Evolutionary conservation across 2,113 vertebrate genomes (phyloP).

Genomic region (Blennius ocellaris): DNA sequence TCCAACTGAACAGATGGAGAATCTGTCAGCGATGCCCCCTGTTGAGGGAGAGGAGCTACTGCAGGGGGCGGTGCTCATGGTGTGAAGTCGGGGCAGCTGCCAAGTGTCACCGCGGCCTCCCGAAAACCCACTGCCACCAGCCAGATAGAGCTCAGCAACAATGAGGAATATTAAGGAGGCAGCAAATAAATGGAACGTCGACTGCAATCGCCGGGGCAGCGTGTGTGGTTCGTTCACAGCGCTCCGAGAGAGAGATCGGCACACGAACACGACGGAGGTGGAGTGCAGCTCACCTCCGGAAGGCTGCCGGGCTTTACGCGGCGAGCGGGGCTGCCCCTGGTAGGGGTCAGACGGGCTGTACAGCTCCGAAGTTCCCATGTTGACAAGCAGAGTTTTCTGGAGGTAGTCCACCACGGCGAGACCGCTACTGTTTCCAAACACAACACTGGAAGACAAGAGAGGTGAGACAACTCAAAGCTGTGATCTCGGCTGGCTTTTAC

Average conservation of each 20-base stretch:
- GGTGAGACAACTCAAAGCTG: neutral
- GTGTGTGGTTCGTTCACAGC: neutral
- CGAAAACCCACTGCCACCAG: constrained; percentile 20
- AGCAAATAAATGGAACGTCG: too few relatives aligned
- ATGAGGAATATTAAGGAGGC: too few relatives aligned
- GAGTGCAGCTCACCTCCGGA: constrained; percentile 88
- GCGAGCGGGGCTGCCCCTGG: constrained; percentile 92
- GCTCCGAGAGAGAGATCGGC: neutral
- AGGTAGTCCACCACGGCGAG: constrained; percentile 97
- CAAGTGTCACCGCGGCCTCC: constrained; percentile 52
- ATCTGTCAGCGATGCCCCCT: constrained; percentile 64
- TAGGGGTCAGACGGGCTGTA: constrained; percentile 93
- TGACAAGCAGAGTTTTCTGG: constrained; percentile 94
- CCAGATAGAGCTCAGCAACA: neutral
- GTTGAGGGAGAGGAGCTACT: constrained; percentile 64
- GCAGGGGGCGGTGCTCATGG: constrained; percentile 51
- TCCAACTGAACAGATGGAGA: constrained; percentile 73
- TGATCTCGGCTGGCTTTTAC: neutral
- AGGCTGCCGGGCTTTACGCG: constrained; percentile 91
- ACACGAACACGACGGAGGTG: neutral
- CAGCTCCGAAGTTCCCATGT: constrained; percentile 91
- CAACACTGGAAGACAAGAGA: constrained; percentile 85
- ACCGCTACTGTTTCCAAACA: constrained; percentile 95
- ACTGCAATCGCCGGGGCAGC: too few relatives aligned
- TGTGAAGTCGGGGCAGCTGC: constrained; percentile 42